Evolutionary conservation across 2,797 vertebrate genomes (phyloP).

Genomic region (Pelodytes ibericus): DNA sequence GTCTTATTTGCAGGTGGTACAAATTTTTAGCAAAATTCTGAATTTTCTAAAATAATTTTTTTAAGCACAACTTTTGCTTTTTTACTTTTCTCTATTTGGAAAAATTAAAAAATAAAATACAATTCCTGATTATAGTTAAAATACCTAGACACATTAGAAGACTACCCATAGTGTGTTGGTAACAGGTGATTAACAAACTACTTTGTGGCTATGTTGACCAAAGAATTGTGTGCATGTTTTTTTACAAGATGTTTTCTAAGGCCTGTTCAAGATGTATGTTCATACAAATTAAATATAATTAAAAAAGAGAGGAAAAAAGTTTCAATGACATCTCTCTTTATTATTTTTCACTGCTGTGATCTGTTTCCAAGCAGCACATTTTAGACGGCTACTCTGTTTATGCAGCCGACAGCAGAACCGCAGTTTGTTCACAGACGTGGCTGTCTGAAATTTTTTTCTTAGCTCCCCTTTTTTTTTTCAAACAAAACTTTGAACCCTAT

Average conservation of each 20-base stretch:
- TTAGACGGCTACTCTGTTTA: slow-evolving; percentile 71
- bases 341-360: slow-evolving; percentile 75
- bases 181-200: slow-evolving; percentile 70
- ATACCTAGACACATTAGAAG: background rate
- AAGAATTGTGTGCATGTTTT: background rate
- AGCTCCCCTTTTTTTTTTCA: slow-evolving; percentile 64
- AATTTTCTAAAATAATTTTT: background rate
- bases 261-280: slow-evolving; percentile 59
- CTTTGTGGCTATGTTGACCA: slow-evolving; percentile 60
- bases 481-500: slow-evolving; percentile 82
- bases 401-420: slow-evolving; percentile 75
- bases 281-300: slow-evolving; percentile 68
- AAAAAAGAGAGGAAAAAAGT: slow-evolving; percentile 58
- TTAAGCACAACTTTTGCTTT: background rate
- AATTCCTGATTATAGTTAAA: background rate
- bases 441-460: slow-evolving; percentile 72
- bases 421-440: slow-evolving; percentile 69
- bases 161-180: slow-evolving; percentile 63
- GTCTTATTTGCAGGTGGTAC: too few relatives aligned
- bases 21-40: too few relatives aligned
- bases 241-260: slow-evolving; percentile 12
- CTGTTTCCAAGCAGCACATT: slow-evolving; percentile 75
- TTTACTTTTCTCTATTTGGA: too few relatives aligned
- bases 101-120: background rate
- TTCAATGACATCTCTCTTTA: slow-evolving; percentile 74